Percentiles rank a stretch among this genome's conserved stretches.
Evolutionary conservation across 2,113 vertebrate genomes (phyloP).

Genomic region (Alouatta palliata): DNA sequence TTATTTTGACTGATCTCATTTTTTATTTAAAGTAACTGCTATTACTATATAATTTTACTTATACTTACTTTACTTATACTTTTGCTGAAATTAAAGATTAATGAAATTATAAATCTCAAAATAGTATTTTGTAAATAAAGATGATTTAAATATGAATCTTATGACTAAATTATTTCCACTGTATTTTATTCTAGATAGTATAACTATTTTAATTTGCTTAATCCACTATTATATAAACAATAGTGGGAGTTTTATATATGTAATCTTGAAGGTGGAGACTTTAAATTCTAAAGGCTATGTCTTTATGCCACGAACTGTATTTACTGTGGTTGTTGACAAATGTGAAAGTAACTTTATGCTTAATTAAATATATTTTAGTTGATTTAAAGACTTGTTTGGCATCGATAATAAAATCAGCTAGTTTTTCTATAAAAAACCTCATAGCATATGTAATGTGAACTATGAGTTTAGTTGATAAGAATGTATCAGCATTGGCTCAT

Average conservation of each 20-base stretch:
- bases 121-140: constrained; percentile 86
- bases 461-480: neutral
- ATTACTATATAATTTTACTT: constrained; percentile 72
- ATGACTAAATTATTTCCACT: constrained; percentile 79
- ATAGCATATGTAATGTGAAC: neutral
- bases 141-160: constrained; percentile 81
- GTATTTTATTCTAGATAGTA: too few species aligned
- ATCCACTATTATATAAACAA: too few species aligned
- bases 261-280: too few species aligned
- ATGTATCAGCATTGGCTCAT: neutral
- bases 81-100: constrained; percentile 80
- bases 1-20: too few species aligned
- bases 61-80: constrained; percentile 68
- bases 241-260: too few species aligned
- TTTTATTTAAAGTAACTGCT: constrained; percentile 80
- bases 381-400: constrained; percentile 59
- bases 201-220: too few species aligned
- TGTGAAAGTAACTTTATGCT: constrained; percentile 76
- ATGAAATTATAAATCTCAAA: constrained; percentile 85
- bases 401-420: constrained; percentile 46
- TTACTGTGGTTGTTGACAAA: constrained; percentile 61
- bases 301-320: too few species aligned
- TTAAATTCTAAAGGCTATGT: too few species aligned
- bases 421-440: too few species aligned
- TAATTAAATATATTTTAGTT: constrained; percentile 73